These are phyloP conservation scores for Paragorgia papillata DNA, from an alignment of 92 coral and sea anemone genomes.

Conservation along the genomic window DNA sequence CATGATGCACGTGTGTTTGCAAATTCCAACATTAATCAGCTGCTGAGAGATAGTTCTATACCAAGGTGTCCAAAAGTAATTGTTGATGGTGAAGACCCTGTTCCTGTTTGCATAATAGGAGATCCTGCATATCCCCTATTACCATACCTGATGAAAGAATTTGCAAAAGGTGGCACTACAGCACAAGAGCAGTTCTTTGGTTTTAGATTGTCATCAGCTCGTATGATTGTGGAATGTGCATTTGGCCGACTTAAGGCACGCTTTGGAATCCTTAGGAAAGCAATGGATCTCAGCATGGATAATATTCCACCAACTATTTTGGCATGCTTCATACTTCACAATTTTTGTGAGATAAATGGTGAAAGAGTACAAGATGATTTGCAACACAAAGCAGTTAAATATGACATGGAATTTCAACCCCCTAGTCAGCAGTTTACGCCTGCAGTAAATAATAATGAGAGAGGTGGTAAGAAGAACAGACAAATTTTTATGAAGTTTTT, in stretches of 20 bases:
- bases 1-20: constrained; percentile 48
- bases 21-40: constrained; percentile 42
- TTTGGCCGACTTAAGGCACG: constrained; percentile 61
- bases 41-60: constrained; percentile 43
- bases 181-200: constrained; percentile 63
- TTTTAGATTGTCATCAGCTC: constrained; percentile 41
- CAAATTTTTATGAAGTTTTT: neutral
- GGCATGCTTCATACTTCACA: constrained; percentile 56
- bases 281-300: constrained; percentile 53
- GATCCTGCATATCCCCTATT: constrained; percentile 59
- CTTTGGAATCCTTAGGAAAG: constrained; percentile 57
- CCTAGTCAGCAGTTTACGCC: neutral
- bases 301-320: constrained; percentile 40
- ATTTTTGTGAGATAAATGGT: constrained; percentile 45
- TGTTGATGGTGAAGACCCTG: constrained; percentile 22
- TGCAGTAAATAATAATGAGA: neutral
- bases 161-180: constrained; percentile 54
- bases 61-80: constrained; percentile 31
- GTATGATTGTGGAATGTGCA: constrained; percentile 57
- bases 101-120: too few relatives aligned
- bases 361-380: constrained; percentile 14
- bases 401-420: constrained; percentile 48
- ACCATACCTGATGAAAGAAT: constrained; percentile 61
- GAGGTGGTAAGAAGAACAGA: neutral
- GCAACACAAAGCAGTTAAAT: constrained; percentile 25